phyloP scores from a whole-genome alignment of 2,797 vertebrate species.

The Philypnodon macrostomus region DNA sequence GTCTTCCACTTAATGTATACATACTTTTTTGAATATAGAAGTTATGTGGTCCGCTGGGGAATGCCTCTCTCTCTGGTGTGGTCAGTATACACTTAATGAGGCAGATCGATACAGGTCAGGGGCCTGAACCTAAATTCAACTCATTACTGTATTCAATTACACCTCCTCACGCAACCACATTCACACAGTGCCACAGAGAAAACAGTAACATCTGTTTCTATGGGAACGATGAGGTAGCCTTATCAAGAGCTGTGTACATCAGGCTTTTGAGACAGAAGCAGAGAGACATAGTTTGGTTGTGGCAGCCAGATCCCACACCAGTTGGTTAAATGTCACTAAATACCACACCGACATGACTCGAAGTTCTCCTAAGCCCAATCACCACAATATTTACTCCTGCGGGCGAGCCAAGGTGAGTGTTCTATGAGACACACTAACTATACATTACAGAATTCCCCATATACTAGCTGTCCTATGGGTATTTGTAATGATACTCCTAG shows the following conservation, averaged over 20 bases:
- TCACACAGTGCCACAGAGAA: slow-evolving; percentile 51
- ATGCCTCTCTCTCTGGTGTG: background rate
- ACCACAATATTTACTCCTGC: slow-evolving; percentile 36
- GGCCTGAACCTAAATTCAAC: slow-evolving; percentile 14
- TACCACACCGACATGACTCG: slow-evolving; percentile 57
- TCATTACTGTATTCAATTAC: slow-evolving; percentile 26
- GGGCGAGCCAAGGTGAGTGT: slow-evolving; percentile 16
- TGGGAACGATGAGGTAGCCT: too few relatives aligned
- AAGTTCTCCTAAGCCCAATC: slow-evolving; percentile 39
- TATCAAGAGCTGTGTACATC: too few relatives aligned
- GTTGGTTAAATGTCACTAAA: slow-evolving; percentile 77
- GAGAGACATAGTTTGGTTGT: slow-evolving; percentile 6
- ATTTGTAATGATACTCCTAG: too few relatives aligned
- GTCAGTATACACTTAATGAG: slow-evolving; percentile 9
- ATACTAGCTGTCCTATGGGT: too few relatives aligned
- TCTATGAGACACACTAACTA: too few relatives aligned
- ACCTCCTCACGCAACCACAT: slow-evolving; percentile 16
- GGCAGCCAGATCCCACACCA: slow-evolving; percentile 57
- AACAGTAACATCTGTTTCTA: slow-evolving; percentile 69
- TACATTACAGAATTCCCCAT: too few relatives aligned
- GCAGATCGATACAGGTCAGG: slow-evolving; percentile 22
- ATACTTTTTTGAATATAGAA: too few relatives aligned
- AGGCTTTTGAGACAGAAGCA: slow-evolving; percentile 34
- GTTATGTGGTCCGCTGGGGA: background rate
- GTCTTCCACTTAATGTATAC: too few relatives aligned